Percentiles rank a stretch among this genome's conserved stretches.
Evolutionary conservation across 2,113 vertebrate species (phyloP).

Genomic region (Butastur rufipennis): DNA sequence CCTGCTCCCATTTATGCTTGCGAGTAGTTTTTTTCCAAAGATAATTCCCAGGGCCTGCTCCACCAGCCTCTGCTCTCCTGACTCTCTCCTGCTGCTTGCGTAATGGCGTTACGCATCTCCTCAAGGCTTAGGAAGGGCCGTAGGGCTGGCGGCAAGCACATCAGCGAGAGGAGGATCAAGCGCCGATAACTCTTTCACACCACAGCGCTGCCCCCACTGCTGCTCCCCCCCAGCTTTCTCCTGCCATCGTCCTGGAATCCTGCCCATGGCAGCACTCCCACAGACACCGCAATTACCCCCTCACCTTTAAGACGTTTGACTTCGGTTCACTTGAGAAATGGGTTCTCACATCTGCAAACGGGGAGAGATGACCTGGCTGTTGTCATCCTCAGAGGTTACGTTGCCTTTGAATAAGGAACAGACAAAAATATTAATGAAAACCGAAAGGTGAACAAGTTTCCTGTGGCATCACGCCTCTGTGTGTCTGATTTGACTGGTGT

Average conservation of each 20-base stretch:
- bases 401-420: not conserved
- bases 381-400: not conserved
- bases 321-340: not conserved
- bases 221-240: not conserved
- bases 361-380: not conserved
- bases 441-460: not conserved
- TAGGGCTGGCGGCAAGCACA: not conserved
- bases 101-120: not conserved
- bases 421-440: not conserved
- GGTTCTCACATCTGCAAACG: not conserved
- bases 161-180: not conserved
- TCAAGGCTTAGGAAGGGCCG: not conserved
- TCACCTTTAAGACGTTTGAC: not conserved
- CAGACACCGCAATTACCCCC: rapidly evolving
- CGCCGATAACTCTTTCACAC: not conserved
- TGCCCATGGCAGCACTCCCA: rapidly evolving
- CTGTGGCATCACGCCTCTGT: not conserved
- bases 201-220: rapidly evolving
- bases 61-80: not conserved
- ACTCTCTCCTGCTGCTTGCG: not conserved
- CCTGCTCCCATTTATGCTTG: not conserved
- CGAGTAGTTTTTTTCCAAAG: not conserved
- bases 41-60: not conserved
- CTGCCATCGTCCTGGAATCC: rapidly evolving
- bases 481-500: not conserved